Percentiles rank a stretch among this genome's conserved stretches.
phyloP scores from a whole-genome alignment of 2,888 invertebrate species.

The Brachylomia viminalis region DNA sequence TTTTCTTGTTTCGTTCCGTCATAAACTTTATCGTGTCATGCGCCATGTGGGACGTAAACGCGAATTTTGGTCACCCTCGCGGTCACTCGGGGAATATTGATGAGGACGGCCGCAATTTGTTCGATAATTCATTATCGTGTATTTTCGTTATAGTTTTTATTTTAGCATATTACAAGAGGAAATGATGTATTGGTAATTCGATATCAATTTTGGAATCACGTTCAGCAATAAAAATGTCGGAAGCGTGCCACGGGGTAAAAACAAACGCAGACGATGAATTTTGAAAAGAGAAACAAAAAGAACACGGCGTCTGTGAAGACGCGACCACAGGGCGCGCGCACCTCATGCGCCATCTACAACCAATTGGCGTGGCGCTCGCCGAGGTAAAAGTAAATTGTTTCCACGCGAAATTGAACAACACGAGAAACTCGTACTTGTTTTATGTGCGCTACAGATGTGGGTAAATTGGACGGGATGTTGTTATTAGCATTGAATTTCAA shows the following conservation, averaged over 20 bases:
- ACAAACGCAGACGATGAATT: conserved; percentile 67
- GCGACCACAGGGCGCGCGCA: conserved; percentile 85
- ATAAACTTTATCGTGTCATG: conserved; percentile 84
- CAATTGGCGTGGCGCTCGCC: conserved; percentile 86
- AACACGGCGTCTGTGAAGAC: conserved; percentile 80
- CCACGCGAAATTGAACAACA: conserved; percentile 74
- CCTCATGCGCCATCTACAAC: conserved; percentile 86
- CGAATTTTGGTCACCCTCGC: conserved; percentile 78
- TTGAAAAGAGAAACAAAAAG: conserved; percentile 77
- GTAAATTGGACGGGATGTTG: conserved; percentile 59
- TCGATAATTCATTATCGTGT: conserved; percentile 61
- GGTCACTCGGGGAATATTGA: conserved; percentile 73
- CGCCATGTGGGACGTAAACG: conserved; percentile 80
- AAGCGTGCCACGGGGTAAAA: conserved; percentile 68
- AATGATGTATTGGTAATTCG: conserved; percentile 56
- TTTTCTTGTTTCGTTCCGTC: conserved; percentile 79
- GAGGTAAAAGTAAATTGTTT: conserved; percentile 82
- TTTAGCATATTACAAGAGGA: conserved; percentile 59
- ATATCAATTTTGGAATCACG: conserved; percentile 62
- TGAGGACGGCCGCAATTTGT: conserved; percentile 71
- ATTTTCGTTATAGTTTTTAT: conserved; percentile 53
- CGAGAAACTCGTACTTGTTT: conserved; percentile 65
- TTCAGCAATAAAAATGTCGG: conserved; percentile 67
- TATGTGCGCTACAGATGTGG: conserved; percentile 57
- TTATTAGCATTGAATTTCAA: conserved; percentile 29